Evolutionary conservation across 2,888 invertebrate species (phyloP).

Genomic region (Serrognathus titanus): DNA sequence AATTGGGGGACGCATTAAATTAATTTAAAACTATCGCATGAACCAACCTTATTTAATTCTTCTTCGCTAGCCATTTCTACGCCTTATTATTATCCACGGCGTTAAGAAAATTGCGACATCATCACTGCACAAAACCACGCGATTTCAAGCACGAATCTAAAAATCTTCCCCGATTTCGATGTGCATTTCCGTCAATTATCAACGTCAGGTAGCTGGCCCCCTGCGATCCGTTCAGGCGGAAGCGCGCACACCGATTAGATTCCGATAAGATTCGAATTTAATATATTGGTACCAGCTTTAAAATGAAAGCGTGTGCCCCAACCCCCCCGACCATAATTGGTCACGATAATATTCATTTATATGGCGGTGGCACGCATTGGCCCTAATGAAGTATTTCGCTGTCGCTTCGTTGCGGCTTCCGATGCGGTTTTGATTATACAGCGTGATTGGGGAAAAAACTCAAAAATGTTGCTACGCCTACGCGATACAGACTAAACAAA

Average conservation of each 20-base stretch:
- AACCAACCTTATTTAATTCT: conserved; percentile 36
- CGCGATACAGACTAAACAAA: too few species aligned
- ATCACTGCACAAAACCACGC: too few species aligned
- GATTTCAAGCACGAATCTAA: too few species aligned
- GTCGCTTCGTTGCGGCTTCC: conserved; percentile 11
- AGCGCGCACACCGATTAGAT: too few species aligned
- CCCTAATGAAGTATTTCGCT: conserved; percentile 8
- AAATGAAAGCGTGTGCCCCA: conserved; percentile 6
- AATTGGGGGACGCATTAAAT: too few species aligned
- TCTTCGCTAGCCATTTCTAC: conserved; percentile 39
- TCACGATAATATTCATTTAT: conserved; percentile 20
- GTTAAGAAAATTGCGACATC: too few species aligned
- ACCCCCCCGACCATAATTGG: conserved; percentile 15
- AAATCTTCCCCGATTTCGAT: too few species aligned
- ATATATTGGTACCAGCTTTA: conserved; percentile 13
- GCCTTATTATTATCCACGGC: neutral
- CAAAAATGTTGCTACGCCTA: too few species aligned
- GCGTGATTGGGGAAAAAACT: neutral
- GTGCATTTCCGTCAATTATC: too few species aligned
- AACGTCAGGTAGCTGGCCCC: too few species aligned
- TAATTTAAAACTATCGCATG: too few species aligned
- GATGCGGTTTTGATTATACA: conserved; percentile 13
- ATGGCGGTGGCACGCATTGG: conserved; percentile 15
- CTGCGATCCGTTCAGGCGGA: too few species aligned
- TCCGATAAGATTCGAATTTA: neutral